Percentiles rank a stretch among this genome's conserved stretches.
Conservation (phyloP, 1,140 invertebrate genomes). For the Aphelinus atriplicis region DNA sequence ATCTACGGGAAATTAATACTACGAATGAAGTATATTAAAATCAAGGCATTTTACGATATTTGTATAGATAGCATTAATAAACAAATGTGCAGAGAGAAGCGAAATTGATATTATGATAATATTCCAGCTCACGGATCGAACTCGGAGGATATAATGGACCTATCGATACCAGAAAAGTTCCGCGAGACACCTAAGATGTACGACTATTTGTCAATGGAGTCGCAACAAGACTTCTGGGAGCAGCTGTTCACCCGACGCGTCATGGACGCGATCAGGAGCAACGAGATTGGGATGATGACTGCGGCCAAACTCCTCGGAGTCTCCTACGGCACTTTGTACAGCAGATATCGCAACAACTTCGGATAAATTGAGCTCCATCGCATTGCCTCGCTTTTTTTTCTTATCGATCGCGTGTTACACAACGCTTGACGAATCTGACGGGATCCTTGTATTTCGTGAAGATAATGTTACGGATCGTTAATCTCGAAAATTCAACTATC, state of each 20-base stretch:
- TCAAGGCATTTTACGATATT: no score
- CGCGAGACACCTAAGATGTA: constrained; percentile 87
- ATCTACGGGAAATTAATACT: no score
- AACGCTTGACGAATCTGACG: no score
- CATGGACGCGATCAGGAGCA: constrained; percentile 89
- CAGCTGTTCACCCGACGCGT: constrained; percentile 83
- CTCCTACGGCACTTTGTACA: constrained; percentile 89
- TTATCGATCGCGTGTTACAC: no score
- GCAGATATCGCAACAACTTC: constrained; percentile 86
- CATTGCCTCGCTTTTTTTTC: no score
- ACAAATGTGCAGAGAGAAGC: no score
- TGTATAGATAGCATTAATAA: no score
- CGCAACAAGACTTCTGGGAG: constrained; percentile 91
- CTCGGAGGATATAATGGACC: constrained; percentile 56
- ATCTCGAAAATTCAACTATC: no score
- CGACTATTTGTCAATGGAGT: constrained; percentile 85
- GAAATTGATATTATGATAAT: no score
- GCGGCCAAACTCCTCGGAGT: constrained; percentile 87
- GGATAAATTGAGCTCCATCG: constrained; percentile 81
- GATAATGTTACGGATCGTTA: no score
- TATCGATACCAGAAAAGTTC: constrained; percentile 68
- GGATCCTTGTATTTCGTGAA: no score
- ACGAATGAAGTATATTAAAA: no score
- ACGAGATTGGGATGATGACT: constrained; percentile 92
- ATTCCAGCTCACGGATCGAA: constrained; percentile 51